Conservation (phyloP, 2,113 vertebrate genomes). For the Setophaga coronata region DNA sequence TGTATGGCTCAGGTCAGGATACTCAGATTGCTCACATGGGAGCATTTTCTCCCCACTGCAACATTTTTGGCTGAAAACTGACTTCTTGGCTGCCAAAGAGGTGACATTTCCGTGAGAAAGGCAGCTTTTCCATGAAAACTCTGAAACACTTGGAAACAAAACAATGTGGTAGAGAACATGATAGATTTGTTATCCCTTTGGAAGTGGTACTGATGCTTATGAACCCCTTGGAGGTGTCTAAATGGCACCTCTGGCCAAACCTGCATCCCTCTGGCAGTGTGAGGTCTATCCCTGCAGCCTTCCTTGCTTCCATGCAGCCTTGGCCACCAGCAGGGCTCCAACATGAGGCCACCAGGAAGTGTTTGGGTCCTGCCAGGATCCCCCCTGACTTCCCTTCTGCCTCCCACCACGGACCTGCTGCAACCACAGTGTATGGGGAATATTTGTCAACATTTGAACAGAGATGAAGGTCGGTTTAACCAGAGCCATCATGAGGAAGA, state of each 20-base stretch:
- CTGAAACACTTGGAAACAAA: neutral
- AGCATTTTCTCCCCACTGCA: neutral
- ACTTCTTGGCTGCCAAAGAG: neutral
- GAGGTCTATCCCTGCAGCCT: neutral
- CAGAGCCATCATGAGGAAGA: rapidly evolving
- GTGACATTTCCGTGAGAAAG: neutral
- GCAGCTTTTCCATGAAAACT: neutral
- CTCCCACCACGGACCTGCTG: neutral
- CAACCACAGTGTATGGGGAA: neutral
- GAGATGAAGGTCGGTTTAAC: neutral
- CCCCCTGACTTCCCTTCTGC: neutral
- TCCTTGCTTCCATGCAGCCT: neutral
- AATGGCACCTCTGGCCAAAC: neutral
- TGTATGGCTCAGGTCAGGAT: neutral
- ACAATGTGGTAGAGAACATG: rapidly evolving
- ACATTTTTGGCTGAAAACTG: neutral
- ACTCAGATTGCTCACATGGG: neutral
- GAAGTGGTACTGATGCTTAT: rapidly evolving
- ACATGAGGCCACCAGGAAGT: rapidly evolving
- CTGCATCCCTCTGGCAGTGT: rapidly evolving
- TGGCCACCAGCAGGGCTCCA: neutral
- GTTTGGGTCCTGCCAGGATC: neutral
- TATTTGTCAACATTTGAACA: rapidly evolving
- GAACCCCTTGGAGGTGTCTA: neutral
- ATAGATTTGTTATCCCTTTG: neutral